These are phyloP conservation scores for Heliconius melpomene DNA, from an alignment of 1,140 invertebrate species.

Conservation along the genomic window DNA sequence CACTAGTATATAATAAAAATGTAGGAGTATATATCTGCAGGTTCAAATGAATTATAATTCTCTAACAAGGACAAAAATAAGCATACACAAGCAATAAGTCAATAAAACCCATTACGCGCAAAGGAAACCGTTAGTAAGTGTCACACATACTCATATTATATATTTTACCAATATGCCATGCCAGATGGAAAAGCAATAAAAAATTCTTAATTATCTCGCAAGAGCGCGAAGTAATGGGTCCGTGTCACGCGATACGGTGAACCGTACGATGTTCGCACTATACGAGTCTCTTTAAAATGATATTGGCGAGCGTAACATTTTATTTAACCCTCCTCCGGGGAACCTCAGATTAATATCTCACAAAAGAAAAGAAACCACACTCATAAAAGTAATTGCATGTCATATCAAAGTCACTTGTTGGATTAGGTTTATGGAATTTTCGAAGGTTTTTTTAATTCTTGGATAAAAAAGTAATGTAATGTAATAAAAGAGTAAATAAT, in stretches of 20 bases:
- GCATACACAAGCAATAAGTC: not conserved
- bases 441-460: slow-evolving; percentile 17
- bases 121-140: slow-evolving; percentile 22
- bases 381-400: slow-evolving; percentile 45
- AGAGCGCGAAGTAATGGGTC: slow-evolving; percentile 40
- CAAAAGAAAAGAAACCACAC: slow-evolving; percentile 37
- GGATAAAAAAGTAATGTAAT: not conserved
- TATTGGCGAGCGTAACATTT: slow-evolving; percentile 45
- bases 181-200: slow-evolving; percentile 17
- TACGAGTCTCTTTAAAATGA: slow-evolving; percentile 44
- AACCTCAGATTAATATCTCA: slow-evolving; percentile 38
- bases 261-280: slow-evolving; percentile 24
- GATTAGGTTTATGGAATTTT: slow-evolving; percentile 38
- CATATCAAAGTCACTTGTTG: slow-evolving; percentile 42
- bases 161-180: slow-evolving; percentile 20
- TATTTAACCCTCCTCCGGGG: slow-evolving; percentile 26
- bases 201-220: slow-evolving; percentile 43
- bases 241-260: slow-evolving; percentile 39
- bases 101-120: not conserved
- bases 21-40: no score
- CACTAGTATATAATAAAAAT: no score
- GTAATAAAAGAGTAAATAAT: not conserved
- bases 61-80: not conserved
- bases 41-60: no score
- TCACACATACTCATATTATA: not conserved